Evolutionary conservation across 2,113 vertebrate species (phyloP).

Genomic region (Phocoena sinus): DNA sequence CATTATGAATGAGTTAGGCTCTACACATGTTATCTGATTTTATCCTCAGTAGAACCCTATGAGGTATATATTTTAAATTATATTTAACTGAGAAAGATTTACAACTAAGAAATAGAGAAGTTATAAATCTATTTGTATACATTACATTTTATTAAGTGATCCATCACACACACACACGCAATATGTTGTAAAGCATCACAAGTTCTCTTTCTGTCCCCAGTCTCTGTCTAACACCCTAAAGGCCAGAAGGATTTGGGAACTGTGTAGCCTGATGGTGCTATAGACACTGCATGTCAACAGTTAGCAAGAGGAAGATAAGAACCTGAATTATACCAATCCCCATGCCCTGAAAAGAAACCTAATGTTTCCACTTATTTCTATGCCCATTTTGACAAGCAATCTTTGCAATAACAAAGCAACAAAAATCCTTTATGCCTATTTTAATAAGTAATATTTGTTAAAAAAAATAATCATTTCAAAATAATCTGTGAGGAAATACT

Average conservation of each 20-base stretch:
- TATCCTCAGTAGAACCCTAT: neutral
- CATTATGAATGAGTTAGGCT: neutral
- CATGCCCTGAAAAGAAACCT: neutral
- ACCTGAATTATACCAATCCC: fast-evolving
- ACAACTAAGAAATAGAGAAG: neutral
- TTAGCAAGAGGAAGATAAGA: neutral
- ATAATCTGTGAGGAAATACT: neutral
- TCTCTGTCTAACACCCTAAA: neutral
- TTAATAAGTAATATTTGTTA: neutral
- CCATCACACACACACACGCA: neutral
- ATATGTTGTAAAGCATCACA: fast-evolving
- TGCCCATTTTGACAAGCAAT: neutral
- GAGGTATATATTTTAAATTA: neutral
- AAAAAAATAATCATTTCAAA: conserved; percentile 1
- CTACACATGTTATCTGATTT: neutral
- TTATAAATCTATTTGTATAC: neutral
- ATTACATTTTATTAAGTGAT: neutral
- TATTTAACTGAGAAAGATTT: neutral
- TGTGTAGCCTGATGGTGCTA: neutral
- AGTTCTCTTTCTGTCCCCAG: neutral
- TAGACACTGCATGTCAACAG: neutral
- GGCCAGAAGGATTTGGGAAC: neutral
- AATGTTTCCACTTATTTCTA: neutral
- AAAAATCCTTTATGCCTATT: neutral
- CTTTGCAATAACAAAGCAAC: neutral